Conservation (phyloP, 30 jellyfish, hydroid and myxozoan genomes). For the Aurelia aurita region DNA sequence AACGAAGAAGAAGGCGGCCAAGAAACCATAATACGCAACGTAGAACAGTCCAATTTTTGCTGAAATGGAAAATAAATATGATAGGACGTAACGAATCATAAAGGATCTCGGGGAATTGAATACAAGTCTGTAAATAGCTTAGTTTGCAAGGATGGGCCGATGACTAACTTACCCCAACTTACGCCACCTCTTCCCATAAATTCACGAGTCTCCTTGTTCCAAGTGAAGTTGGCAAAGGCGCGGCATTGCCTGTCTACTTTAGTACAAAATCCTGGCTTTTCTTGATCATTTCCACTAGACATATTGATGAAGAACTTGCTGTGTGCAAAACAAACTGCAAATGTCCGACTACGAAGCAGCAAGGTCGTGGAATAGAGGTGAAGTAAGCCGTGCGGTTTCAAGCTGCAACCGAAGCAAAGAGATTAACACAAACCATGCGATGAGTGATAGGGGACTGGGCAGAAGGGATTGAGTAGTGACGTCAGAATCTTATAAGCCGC, state of each 20-base stretch:
- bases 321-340: not conserved
- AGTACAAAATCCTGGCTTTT: constrained; percentile 57
- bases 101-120: too few species aligned
- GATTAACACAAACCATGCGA: too few species aligned
- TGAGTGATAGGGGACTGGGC: too few species aligned
- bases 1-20: constrained; percentile 90
- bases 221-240: constrained; percentile 81
- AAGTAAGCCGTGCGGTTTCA: too few species aligned
- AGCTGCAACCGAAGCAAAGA: too few species aligned
- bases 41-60: constrained; percentile 98
- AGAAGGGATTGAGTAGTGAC: too few species aligned
- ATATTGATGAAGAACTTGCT: constrained; percentile 30
- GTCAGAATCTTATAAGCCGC: too few species aligned
- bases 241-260: constrained; percentile 74
- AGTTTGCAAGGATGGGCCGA: not conserved
- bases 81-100: not conserved
- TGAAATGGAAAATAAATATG: constrained; percentile 6
- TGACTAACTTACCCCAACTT: constrained; percentile 91
- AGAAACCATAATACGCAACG: constrained; percentile 85
- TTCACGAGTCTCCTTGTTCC: constrained; percentile 82
- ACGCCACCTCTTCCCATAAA: constrained; percentile 95
- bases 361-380: too few species aligned
- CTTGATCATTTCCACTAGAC: constrained; percentile 45
- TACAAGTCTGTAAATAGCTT: too few species aligned
- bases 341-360: not conserved